Conservation (phyloP, 2,888 invertebrate genomes). For the Rhimphoctona megacephalus region DNA sequence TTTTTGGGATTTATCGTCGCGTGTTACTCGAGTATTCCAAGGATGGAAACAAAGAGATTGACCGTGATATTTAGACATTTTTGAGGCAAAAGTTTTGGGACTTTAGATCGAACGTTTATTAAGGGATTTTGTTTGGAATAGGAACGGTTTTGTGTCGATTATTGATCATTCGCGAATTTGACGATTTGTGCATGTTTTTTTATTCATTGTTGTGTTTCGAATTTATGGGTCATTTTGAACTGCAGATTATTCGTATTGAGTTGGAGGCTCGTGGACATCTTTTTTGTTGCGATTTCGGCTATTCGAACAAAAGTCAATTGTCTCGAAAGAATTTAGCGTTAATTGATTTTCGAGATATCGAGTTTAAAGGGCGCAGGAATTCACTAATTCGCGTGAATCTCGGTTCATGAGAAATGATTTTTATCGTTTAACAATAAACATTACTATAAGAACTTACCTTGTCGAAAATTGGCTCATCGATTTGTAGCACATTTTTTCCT, state of each 20-base stretch:
- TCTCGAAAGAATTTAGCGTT: too few species aligned
- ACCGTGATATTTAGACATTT: neutral
- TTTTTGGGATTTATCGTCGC: neutral
- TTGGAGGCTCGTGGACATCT: neutral
- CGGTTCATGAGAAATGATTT: neutral
- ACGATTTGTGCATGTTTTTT: neutral
- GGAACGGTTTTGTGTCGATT: neutral
- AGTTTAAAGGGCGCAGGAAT: neutral
- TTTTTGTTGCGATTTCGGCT: too few species aligned
- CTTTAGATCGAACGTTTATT: neutral
- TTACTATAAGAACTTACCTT: neutral
- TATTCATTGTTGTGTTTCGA: too few species aligned
- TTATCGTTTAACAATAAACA: neutral
- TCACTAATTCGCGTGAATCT: neutral
- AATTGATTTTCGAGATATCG: neutral
- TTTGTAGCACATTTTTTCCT: neutral
- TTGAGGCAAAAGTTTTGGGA: neutral
- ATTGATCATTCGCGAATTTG: neutral
- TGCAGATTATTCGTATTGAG: neutral
- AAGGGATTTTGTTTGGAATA: neutral
- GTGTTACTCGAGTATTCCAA: neutral
- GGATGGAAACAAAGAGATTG: neutral
- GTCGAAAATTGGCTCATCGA: constrained; percentile 5
- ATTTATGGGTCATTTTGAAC: neutral
- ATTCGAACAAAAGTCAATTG: too few species aligned